Evolutionary conservation across 2,113 vertebrate genomes (phyloP), one percentile per base, ranked within the genome.

Genomic region (Mustela nigripes): DNA sequence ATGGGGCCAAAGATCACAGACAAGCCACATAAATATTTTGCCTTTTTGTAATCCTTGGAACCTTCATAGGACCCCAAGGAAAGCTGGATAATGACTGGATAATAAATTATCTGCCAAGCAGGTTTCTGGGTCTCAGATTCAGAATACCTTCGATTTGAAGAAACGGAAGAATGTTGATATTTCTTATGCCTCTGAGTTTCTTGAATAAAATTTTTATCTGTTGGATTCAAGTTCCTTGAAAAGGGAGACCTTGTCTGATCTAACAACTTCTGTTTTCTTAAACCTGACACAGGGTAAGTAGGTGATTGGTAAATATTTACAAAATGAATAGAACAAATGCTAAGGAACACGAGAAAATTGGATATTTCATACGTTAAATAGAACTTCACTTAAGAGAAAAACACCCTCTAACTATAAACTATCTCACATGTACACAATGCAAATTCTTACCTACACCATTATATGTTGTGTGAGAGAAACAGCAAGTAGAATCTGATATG

Each of bases 251-350:
- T 89, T 94, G n/a, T 67, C 42, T 91, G 28, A 93, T 33, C 60
- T 89, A 28, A 58, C 21, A 58, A 22, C 2, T 82, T 78, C 31
- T 89, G 8, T 69, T 91, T 96, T 74, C 62, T 80, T 84, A 71
- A 58, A 31, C 14, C 36, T 93, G 42, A 91, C 2, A 58, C 10
- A 7, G 14, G 45, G 67, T 94, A 60, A 62, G 7, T 69, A 62
- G 48, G 11, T 42, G 4, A 84, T 39, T 69, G 22, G 31, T 39
- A 95, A 91, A 81, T 89, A 50, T 89, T 95, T 91, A 36, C 33
- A 95, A 86, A 93, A n/a, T 82, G 33, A 83, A 94, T 67, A 92
- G 45, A 80, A 39, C 16, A 6, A 79, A 90, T 58, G 10, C 24
- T 79, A 53, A 94, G 31, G 31, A 87, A 89, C 7, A 79, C 92